A percentile compares a stretch with the other conserved stretches of the same genome.
phyloP scores from a whole-genome alignment of 2,888 invertebrate genomes.

The Mycalesis mineus region DNA sequence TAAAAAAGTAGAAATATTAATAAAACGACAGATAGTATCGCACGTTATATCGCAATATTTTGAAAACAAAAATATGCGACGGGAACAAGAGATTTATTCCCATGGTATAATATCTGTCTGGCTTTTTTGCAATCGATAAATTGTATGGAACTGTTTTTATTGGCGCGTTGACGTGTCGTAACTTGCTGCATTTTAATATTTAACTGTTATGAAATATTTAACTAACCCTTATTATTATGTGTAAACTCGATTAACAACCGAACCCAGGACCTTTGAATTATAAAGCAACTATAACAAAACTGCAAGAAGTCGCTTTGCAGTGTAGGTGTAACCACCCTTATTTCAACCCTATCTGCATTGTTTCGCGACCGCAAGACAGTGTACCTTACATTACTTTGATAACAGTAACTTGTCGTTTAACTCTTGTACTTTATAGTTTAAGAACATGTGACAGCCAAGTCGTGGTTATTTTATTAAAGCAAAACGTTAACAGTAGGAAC shows the following conservation, averaged over 20 bases:
- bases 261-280: too few relatives aligned
- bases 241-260: too few relatives aligned
- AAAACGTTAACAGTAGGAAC: too few relatives aligned
- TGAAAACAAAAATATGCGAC: slow-evolving; percentile 18
- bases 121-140: slow-evolving; percentile 12
- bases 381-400: slow-evolving; percentile 1
- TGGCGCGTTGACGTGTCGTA: slow-evolving; percentile 1
- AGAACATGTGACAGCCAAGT: too few relatives aligned
- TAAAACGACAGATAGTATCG: slow-evolving; percentile 6
- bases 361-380: neutral
- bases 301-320: too few relatives aligned
- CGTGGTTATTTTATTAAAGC: too few relatives aligned
- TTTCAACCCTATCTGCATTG: neutral
- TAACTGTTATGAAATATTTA: neutral
- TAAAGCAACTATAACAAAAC: too few relatives aligned
- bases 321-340: too few relatives aligned
- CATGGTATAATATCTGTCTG: slow-evolving; percentile 13
- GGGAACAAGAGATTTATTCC: slow-evolving; percentile 16
- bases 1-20: neutral
- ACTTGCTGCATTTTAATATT: neutral
- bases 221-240: too few relatives aligned
- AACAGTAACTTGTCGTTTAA: slow-evolving; percentile 1
- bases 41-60: slow-evolving; percentile 17
- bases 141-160: slow-evolving; percentile 10
- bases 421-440: neutral